Conservation (phyloP, 2,797 vertebrate genomes). For the Amniataba percoides region DNA sequence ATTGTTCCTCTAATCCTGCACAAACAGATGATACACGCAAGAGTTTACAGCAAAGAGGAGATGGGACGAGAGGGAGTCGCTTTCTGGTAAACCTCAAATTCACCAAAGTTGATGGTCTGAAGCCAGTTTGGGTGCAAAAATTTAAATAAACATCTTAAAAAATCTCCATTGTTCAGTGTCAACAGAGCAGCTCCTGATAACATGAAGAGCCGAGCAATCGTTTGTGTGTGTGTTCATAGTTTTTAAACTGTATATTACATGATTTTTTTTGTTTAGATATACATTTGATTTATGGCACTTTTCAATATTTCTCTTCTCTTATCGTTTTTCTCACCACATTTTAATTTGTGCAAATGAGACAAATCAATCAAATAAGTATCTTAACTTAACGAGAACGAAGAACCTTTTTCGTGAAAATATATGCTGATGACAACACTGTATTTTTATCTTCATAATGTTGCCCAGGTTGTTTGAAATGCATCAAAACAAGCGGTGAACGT, state of each 20-base stretch:
- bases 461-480: background rate
- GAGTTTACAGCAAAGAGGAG: background rate
- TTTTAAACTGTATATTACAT: background rate
- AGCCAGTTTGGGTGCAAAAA: conserved; percentile 46
- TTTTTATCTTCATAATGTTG: background rate
- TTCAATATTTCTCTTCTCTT: no score
- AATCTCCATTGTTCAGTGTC: conserved; percentile 35
- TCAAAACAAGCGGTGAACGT: conserved; percentile 56
- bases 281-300: background rate
- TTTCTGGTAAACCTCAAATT: conserved; percentile 38
- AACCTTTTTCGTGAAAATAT: background rate
- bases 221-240: background rate
- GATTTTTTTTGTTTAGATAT: conserved; percentile 9
- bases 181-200: conserved; percentile 27
- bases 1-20: conserved; percentile 17
- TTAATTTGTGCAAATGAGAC: background rate
- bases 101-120: background rate
- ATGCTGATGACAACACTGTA: conserved; percentile 15
- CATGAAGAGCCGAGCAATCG: conserved; percentile 13
- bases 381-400: background rate
- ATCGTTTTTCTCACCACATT: background rate
- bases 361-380: background rate
- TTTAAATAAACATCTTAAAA: conserved; percentile 34
- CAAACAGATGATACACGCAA: conserved; percentile 12
- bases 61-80: background rate